phyloP scores from a whole-genome alignment of 2,113 vertebrate species.

The Saccopteryx bilineata region DNA sequence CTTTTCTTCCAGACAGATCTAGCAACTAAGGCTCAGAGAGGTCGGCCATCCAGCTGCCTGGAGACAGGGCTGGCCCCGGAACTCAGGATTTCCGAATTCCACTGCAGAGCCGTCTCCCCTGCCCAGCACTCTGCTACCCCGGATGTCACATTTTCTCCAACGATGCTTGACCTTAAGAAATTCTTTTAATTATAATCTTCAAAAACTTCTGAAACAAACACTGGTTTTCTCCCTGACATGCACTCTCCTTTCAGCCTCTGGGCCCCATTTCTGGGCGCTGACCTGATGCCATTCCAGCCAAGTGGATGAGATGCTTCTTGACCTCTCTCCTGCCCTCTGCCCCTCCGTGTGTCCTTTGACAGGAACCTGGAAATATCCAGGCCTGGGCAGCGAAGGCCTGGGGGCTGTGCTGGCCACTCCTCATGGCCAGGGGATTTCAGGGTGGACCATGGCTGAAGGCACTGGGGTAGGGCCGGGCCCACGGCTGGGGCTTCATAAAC shows the following conservation, averaged over 20 bases:
- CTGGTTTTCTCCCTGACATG: not conserved
- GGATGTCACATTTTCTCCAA: not conserved
- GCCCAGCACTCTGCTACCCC: rapidly evolving
- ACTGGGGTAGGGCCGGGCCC: not conserved
- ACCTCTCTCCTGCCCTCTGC: not conserved
- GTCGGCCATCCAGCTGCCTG: not conserved
- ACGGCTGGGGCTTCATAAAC: not conserved
- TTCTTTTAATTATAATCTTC: not conserved
- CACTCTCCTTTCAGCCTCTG: not conserved
- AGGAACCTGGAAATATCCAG: not conserved
- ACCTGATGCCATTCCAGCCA: not conserved
- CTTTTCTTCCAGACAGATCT: not conserved
- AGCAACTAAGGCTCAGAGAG: not conserved
- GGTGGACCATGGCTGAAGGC: not conserved
- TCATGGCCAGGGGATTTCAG: not conserved
- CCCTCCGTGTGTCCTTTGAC: not conserved
- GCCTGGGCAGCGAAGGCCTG: not conserved
- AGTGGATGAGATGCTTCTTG: not conserved
- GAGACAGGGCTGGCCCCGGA: not conserved
- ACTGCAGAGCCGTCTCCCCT: not conserved
- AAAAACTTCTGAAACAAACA: not conserved
- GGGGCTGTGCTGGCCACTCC: not conserved
- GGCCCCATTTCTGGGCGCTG: not conserved
- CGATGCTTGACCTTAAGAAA: too few relatives aligned
- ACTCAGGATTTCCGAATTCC: not conserved